Evolutionary conservation across 2,113 vertebrate genomes (phyloP).

Genomic region (Mastomys natalensis): DNA sequence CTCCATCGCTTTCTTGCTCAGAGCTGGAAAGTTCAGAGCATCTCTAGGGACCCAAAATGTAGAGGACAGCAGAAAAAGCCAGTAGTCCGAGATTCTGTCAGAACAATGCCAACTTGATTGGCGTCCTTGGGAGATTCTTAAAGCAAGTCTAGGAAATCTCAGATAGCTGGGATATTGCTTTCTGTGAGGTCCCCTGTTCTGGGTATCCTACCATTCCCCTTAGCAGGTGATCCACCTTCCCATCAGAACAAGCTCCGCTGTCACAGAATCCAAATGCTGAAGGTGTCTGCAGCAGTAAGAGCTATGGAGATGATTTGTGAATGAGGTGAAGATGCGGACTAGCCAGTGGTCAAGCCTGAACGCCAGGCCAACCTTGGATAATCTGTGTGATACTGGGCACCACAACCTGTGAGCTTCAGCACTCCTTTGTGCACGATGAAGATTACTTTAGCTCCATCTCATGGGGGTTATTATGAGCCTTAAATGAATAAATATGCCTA

Average conservation of each 20-base stretch:
- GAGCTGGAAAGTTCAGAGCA: conserved; percentile 39
- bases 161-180: background rate
- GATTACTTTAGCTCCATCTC: background rate
- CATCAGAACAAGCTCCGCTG: background rate
- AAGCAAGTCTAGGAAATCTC: conserved; percentile 14
- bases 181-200: background rate
- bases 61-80: conserved; percentile 40
- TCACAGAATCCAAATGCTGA: background rate
- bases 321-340: background rate
- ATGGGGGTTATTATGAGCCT: background rate
- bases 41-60: conserved; percentile 48
- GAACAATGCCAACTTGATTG: conserved; percentile 15
- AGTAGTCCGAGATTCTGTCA: conserved; percentile 26
- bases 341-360: background rate
- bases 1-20: conserved; percentile 1
- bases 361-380: background rate
- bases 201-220: background rate
- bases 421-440: background rate
- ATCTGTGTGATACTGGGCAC: background rate
- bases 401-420: background rate
- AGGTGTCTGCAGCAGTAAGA: background rate
- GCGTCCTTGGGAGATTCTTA: background rate
- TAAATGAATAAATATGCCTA: background rate
- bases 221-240: background rate
- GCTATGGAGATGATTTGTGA: background rate